These are phyloP conservation scores for Sicus ferrugineus DNA, from an alignment of 2,888 invertebrate genomes.

Conservation along the genomic window DNA sequence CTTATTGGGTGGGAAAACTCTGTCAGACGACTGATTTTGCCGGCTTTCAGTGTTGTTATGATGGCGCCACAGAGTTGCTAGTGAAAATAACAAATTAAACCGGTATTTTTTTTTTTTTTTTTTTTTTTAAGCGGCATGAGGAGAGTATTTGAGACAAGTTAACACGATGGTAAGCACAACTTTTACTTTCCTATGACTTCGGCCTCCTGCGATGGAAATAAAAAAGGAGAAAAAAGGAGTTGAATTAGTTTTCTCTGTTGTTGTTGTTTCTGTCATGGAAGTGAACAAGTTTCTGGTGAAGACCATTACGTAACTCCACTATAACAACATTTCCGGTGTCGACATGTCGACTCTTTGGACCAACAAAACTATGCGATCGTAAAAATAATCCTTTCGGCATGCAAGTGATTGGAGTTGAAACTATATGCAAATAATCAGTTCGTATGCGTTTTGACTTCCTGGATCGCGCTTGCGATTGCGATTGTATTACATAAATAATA, in stretches of 20 bases:
- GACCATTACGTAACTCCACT: conserved; percentile 10
- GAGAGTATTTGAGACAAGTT: not conserved
- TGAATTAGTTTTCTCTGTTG: not conserved
- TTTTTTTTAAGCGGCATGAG: not conserved
- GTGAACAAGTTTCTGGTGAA: conserved; percentile 2
- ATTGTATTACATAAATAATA: too few relatives aligned
- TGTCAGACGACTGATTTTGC: too few relatives aligned
- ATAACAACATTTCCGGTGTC: conserved; percentile 6
- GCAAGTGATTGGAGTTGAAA: not conserved
- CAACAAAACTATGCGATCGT: too few relatives aligned
- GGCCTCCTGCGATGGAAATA: not conserved
- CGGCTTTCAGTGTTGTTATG: too few relatives aligned
- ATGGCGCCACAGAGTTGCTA: not conserved
- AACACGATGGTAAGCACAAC: not conserved
- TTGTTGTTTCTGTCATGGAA: not conserved
- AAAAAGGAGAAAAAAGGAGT: not conserved
- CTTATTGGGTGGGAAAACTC: too few relatives aligned
- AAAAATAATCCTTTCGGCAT: too few relatives aligned
- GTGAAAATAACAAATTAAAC: conserved; percentile 11
- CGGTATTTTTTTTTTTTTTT: conserved; percentile 3
- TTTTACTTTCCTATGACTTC: conserved; percentile 18
- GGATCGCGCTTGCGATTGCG: not conserved
- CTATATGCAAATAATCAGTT: not conserved
- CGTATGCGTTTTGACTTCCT: not conserved
- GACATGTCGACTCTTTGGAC: not conserved